Evolutionary conservation across 1,140 invertebrate species (phyloP).

Genomic region (honey bee (Apis mellifera)): DNA sequence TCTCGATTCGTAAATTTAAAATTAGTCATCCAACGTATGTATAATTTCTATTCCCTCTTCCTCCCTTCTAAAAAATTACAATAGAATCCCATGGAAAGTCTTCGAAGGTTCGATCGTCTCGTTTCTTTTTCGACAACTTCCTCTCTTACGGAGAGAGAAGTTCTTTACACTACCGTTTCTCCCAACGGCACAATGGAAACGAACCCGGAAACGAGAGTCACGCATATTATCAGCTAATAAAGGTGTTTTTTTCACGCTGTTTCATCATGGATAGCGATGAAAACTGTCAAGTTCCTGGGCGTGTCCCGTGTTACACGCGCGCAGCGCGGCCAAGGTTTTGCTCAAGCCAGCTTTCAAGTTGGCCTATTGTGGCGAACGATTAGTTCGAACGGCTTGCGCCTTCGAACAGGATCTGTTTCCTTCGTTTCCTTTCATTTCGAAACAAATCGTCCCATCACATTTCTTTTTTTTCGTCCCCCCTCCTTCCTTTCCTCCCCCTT

Average conservation of each 20-base stretch:
- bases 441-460: no score
- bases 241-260: neutral
- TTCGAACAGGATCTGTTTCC: neutral
- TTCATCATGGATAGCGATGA: neutral
- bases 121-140: neutral
- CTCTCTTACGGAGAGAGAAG: no score
- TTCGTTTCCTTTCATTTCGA: no score
- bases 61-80: neutral
- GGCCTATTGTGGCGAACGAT: neutral
- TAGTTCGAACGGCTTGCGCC: neutral
- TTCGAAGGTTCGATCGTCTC: neutral
- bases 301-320: neutral
- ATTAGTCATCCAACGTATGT: no score
- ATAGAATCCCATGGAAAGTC: neutral
- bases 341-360: no score
- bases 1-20: no score
- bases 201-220: constrained; percentile 6
- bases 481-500: neutral
- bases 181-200: neutral
- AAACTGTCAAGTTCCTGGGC: constrained; percentile 19
- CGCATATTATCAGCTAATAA: neutral
- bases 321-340: no score
- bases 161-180: neutral
- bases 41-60: neutral
- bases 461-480: neutral